Percentiles rank a stretch among this genome's conserved stretches.
phyloP scores from a whole-genome alignment of 2,797 vertebrate species.

The Melanotaenia trifasciata region DNA sequence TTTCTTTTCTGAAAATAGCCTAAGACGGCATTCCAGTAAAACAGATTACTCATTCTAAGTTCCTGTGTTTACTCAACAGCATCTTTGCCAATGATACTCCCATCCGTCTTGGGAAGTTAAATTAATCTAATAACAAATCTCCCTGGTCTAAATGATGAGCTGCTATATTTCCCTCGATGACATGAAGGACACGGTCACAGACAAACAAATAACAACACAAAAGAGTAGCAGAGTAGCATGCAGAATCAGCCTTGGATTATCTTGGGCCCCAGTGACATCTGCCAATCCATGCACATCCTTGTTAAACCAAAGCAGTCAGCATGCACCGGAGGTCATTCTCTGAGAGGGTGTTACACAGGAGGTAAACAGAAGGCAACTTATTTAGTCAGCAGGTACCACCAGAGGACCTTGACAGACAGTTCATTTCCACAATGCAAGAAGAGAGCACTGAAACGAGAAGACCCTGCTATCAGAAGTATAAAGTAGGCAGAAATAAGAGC shows the following conservation, averaged over 20 bases:
- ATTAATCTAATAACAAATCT: constrained; percentile 59
- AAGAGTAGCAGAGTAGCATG: constrained; percentile 61
- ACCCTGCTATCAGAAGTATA: constrained; percentile 34
- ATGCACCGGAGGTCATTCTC: constrained; percentile 62
- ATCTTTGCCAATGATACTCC: constrained; percentile 44
- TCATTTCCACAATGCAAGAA: constrained; percentile 46
- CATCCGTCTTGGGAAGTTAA: constrained; percentile 56
- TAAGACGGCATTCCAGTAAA: constrained; percentile 9
- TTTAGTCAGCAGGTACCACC: constrained; percentile 62
- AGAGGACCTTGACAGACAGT: constrained; percentile 45
- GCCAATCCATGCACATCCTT: constrained; percentile 60
- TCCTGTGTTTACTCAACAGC: constrained; percentile 42
- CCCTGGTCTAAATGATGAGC: constrained; percentile 38
- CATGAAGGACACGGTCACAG: constrained; percentile 47
- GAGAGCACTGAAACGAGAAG: constrained; percentile 39
- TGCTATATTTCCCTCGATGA: constrained; percentile 51
- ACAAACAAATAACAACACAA: constrained; percentile 62
- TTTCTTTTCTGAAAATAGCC: constrained; percentile 19
- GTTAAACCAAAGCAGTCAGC: constrained; percentile 72
- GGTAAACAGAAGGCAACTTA: constrained; percentile 55
- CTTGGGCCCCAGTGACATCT: constrained; percentile 38
- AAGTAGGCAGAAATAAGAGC: constrained; percentile 39
- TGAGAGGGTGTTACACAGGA: constrained; percentile 46
- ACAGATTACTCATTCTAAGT: constrained; percentile 1
- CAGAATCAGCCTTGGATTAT: constrained; percentile 63